Evolutionary conservation across 2,797 vertebrate species (phyloP).

Genomic region (Ctenochaetus hawaiiensis): DNA sequence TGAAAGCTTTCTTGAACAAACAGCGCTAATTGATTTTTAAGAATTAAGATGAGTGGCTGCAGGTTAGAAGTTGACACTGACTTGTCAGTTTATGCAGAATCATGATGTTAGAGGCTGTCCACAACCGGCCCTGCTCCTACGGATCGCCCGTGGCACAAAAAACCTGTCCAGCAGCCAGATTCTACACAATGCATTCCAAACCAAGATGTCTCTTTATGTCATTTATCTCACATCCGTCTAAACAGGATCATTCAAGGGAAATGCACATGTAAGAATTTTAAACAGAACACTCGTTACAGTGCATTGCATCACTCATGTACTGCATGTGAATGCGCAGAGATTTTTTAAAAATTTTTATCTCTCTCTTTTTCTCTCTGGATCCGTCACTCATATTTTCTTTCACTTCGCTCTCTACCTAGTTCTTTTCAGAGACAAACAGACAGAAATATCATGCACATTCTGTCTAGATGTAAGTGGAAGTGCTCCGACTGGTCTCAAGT

Average conservation of each 20-base stretch:
- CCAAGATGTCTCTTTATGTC: slow-evolving; percentile 31
- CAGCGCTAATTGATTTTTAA: slow-evolving; percentile 50
- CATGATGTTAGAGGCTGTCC: slow-evolving; percentile 43
- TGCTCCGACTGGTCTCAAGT: slow-evolving; percentile 68
- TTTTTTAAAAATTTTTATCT: not conserved
- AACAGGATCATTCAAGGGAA: slow-evolving; percentile 49
- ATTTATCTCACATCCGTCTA: slow-evolving; percentile 53
- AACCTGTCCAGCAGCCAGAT: slow-evolving; percentile 46
- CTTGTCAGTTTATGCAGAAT: slow-evolving; percentile 53
- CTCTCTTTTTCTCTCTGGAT: not conserved
- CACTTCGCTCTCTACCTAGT: slow-evolving; percentile 7
- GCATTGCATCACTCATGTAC: slow-evolving; percentile 39
- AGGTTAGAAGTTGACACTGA: slow-evolving; percentile 34
- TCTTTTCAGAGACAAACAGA: slow-evolving; percentile 44
- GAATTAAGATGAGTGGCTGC: slow-evolving; percentile 44
- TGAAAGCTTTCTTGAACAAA: slow-evolving; percentile 25
- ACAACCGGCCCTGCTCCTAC: slow-evolving; percentile 34
- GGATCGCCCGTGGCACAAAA: slow-evolving; percentile 41
- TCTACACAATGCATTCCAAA: slow-evolving; percentile 37
- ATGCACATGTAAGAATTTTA: slow-evolving; percentile 23
- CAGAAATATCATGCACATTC: slow-evolving; percentile 58
- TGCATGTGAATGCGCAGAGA: not conserved
- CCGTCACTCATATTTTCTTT: slow-evolving; percentile 23
- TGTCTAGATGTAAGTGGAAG: slow-evolving; percentile 48
- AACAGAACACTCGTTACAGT: slow-evolving; percentile 47